phyloP scores from a whole-genome alignment of 2,888 invertebrate species.

The Monochamus alternatus region DNA sequence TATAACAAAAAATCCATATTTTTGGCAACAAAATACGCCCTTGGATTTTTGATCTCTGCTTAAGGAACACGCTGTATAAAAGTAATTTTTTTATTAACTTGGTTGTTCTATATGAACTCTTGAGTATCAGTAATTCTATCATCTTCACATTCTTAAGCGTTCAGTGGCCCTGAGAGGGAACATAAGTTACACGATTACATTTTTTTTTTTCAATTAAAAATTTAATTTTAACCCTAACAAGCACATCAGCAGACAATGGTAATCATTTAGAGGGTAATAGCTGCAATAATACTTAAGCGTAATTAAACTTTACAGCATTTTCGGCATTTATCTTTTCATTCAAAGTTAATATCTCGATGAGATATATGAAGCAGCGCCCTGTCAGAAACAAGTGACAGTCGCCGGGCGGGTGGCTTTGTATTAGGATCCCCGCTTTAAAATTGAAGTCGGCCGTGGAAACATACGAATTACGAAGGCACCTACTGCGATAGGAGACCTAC shows the following conservation, averaged over 20 bases:
- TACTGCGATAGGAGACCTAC: constrained; percentile 61
- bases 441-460: constrained; percentile 55
- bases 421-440: constrained; percentile 58
- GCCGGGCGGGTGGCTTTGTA: constrained; percentile 55
- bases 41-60: too few species aligned
- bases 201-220: constrained; percentile 34
- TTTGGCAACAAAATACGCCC: too few species aligned
- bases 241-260: constrained; percentile 44
- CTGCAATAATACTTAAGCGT: constrained; percentile 48
- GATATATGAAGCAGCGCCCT: constrained; percentile 59
- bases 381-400: constrained; percentile 60
- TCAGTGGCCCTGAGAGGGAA: constrained; percentile 28
- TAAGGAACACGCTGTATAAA: too few species aligned
- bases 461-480: constrained; percentile 59
- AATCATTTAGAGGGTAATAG: constrained; percentile 50
- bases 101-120: neutral
- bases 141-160: constrained; percentile 28
- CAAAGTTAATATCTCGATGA: constrained; percentile 54
- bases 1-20: too few species aligned
- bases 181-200: neutral
- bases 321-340: constrained; percentile 50
- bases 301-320: constrained; percentile 51
- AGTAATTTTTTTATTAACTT: too few species aligned
- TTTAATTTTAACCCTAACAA: constrained; percentile 18
- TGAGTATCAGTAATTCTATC: neutral